Percentiles rank a stretch among this genome's conserved stretches.
Conservation (phyloP, 2,888 invertebrate species). For the Toxonevra muliebris region DNA sequence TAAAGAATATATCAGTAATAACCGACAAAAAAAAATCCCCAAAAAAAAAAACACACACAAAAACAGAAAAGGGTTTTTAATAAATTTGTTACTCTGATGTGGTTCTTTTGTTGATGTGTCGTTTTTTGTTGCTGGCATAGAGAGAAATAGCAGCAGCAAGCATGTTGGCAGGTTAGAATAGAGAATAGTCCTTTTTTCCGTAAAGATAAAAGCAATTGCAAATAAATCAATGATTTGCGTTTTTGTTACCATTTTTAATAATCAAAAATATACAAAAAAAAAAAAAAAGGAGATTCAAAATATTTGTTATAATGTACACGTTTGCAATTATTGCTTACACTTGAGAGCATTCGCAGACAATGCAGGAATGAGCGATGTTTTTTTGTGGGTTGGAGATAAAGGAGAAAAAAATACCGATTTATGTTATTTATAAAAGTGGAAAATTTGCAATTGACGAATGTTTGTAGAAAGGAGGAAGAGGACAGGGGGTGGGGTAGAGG, state of each 20-base stretch:
- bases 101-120: constrained; percentile 26
- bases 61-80: constrained; percentile 37
- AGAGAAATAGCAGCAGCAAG: background rate
- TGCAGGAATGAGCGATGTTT: constrained; percentile 17
- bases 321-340: constrained; percentile 41
- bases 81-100: constrained; percentile 42
- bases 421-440: too few species aligned
- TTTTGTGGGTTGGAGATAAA: background rate
- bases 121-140: background rate
- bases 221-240: constrained; percentile 43
- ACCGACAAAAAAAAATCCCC: too few species aligned
- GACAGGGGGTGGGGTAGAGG: too few species aligned
- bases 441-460: constrained; percentile 12
- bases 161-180: background rate
- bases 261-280: too few species aligned
- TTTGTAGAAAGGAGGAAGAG: background rate
- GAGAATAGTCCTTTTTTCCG: constrained; percentile 18
- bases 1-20: background rate
- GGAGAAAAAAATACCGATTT: too few species aligned
- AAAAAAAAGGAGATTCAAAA: too few species aligned
- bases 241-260: constrained; percentile 22
- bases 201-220: constrained; percentile 41
- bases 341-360: constrained; percentile 38
- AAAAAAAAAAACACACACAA: background rate
- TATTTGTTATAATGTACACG: constrained; percentile 30